These are phyloP conservation scores for Darevskia nairensis DNA, from an alignment of 2,797 vertebrate genomes.

Conservation along the genomic window DNA sequence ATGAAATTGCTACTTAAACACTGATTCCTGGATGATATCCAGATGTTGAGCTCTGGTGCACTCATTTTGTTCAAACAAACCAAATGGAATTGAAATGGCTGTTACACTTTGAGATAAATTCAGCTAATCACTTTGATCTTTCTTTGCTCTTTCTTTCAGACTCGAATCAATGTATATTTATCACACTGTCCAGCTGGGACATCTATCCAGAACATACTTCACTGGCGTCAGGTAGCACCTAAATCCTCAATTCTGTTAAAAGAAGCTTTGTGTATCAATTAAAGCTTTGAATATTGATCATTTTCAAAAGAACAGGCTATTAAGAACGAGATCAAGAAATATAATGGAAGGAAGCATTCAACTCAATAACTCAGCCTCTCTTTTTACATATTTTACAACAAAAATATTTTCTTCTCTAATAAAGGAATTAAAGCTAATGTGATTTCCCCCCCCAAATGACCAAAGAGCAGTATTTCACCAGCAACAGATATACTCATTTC, in stretches of 20 bases:
- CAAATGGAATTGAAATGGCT: not conserved
- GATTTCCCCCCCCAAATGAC: too few relatives aligned
- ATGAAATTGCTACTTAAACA: not conserved
- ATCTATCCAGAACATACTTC: slow-evolving; percentile 69
- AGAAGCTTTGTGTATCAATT: not conserved
- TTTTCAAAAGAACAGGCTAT: not conserved
- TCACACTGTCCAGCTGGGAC: slow-evolving; percentile 73
- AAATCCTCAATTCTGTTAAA: not conserved
- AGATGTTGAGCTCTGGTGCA: not conserved
- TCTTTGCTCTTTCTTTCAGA: slow-evolving; percentile 50
- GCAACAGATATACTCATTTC: too few relatives aligned
- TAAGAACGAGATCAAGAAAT: not conserved
- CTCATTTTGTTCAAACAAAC: not conserved
- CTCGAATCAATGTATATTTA: slow-evolving; percentile 66
- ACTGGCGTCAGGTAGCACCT: slow-evolving; percentile 62
- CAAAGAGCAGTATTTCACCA: too few relatives aligned
- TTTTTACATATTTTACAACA: too few relatives aligned
- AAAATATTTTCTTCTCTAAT: too few relatives aligned
- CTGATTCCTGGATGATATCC: not conserved
- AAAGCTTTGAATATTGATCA: too few relatives aligned
- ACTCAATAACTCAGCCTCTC: too few relatives aligned
- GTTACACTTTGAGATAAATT: not conserved
- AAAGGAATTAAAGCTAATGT: too few relatives aligned
- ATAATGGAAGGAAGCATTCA: too few relatives aligned
- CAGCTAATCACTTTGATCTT: not conserved